A percentile compares a stretch with the other conserved stretches of the same genome.
phyloP scores from a whole-genome alignment of 1,140 invertebrate genomes.

The Pachypeltis micranthus region DNA sequence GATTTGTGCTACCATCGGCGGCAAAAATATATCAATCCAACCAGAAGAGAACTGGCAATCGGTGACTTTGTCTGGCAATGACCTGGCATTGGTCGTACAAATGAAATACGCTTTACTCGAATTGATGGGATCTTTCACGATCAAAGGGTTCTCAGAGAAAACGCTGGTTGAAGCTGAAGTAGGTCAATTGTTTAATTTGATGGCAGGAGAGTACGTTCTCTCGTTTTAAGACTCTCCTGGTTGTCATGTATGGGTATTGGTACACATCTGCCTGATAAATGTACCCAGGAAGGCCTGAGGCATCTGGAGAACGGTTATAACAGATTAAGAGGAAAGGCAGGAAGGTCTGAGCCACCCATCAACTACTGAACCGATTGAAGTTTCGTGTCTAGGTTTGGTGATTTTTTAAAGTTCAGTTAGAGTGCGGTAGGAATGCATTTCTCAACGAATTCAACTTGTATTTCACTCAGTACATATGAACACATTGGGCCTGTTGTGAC shows the following conservation, averaged over 20 bases:
- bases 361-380: no score
- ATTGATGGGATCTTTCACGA: background rate
- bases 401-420: no score
- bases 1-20: background rate
- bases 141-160: background rate
- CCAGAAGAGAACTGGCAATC: no score
- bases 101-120: background rate
- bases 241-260: background rate
- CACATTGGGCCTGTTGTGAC: no score
- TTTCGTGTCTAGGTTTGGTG: no score
- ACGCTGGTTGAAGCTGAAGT: background rate
- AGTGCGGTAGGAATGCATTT: no score
- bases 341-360: no score
- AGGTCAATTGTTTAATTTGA: background rate
- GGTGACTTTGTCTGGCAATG: background rate
- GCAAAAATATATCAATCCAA: background rate
- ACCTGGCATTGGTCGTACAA: background rate
- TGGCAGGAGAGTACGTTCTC: background rate
- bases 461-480: no score
- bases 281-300: no score
- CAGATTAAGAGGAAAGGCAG: no score
- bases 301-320: background rate
- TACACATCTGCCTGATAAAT: background rate
- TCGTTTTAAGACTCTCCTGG: background rate
- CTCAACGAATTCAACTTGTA: no score